phyloP scores from a whole-genome alignment of 2,888 invertebrate species.

The Parnassius glacialis region DNA sequence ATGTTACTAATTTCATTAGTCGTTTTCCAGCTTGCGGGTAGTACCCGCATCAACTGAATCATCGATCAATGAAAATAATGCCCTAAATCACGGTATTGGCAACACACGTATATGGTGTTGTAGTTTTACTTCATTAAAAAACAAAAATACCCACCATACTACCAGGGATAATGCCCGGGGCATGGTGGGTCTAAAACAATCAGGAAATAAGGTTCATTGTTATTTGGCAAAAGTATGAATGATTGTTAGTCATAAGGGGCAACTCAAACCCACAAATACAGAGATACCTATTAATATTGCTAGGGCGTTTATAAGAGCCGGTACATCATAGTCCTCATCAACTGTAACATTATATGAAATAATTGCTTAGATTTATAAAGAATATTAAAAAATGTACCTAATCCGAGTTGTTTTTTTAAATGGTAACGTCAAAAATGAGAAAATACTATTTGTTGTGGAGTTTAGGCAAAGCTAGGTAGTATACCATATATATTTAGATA shows the following conservation, averaged over 20 bases:
- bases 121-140: too few relatives aligned
- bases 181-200: neutral
- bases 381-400: neutral
- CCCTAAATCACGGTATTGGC: too few relatives aligned
- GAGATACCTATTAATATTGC: constrained; percentile 84
- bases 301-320: constrained; percentile 87
- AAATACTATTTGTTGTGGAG: constrained; percentile 12
- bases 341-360: constrained; percentile 78
- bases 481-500: neutral
- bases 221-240: constrained; percentile 13
- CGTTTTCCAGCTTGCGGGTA: too few relatives aligned
- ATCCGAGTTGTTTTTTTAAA: neutral
- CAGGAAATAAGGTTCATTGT: constrained; percentile 10
- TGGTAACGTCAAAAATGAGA: constrained; percentile 21
- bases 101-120: too few relatives aligned
- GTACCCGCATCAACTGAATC: too few relatives aligned
- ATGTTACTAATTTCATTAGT: too few relatives aligned
- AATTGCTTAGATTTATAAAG: constrained; percentile 3
- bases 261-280: constrained; percentile 53
- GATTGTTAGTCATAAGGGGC: constrained; percentile 48
- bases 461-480: too few relatives aligned
- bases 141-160: too few relatives aligned
- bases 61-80: too few relatives aligned
- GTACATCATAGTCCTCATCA: constrained; percentile 86
- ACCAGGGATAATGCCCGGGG: too few relatives aligned